Conservation (phyloP, 2,888 invertebrate genomes). For the Hypercompe scribonia region DNA sequence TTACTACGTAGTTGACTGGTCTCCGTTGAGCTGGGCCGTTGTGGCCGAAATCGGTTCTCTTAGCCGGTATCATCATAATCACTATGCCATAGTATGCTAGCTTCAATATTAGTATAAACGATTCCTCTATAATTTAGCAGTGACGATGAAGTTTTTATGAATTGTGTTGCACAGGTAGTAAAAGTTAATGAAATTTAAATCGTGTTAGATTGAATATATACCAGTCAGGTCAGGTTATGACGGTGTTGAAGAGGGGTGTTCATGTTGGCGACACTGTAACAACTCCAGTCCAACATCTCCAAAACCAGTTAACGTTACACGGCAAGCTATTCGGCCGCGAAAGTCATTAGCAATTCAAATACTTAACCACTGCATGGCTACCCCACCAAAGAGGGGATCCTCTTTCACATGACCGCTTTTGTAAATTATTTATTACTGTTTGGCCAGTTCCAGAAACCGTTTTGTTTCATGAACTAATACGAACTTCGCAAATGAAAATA, state of each 20-base stretch:
- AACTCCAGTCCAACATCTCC: conserved; percentile 67
- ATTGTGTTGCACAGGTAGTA: neutral
- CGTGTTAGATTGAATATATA: conserved; percentile 13
- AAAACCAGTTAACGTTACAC: conserved; percentile 69
- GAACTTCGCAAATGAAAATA: conserved; percentile 65
- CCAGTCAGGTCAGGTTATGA: conserved; percentile 11
- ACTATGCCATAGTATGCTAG: neutral
- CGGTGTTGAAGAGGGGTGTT: conserved; percentile 31
- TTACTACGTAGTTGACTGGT: no score
- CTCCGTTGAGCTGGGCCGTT: no score
- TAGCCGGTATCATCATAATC: no score
- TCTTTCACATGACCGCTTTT: conserved; percentile 82
- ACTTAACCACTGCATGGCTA: conserved; percentile 75
- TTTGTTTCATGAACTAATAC: conserved; percentile 73
- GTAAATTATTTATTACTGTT: conserved; percentile 84
- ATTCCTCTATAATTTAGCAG: neutral
- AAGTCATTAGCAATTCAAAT: conserved; percentile 84
- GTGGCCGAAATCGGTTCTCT: no score
- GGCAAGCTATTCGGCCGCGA: conserved; percentile 75
- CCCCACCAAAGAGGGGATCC: conserved; percentile 70
- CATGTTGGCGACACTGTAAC: conserved; percentile 47
- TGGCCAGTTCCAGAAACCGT: conserved; percentile 74
- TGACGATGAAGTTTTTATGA: neutral
- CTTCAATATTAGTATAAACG: conserved; percentile 12
- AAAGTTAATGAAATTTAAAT: neutral